Evolutionary conservation across 2,888 invertebrate species (phyloP).

Genomic region (Heliconius hortense): DNA sequence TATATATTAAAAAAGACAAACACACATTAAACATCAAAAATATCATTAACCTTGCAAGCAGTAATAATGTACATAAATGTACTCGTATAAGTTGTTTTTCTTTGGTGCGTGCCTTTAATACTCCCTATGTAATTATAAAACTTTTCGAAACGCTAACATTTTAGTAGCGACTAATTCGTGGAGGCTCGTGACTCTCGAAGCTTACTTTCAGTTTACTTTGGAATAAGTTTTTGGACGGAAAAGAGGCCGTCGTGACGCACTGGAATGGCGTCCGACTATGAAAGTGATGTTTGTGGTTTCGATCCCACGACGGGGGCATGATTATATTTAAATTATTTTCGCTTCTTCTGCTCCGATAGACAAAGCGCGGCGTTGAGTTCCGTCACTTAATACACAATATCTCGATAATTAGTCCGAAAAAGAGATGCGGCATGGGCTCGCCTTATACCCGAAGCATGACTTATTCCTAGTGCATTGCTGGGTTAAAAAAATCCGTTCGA

Average conservation of each 20-base stretch:
- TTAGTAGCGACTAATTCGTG: slow-evolving; percentile 62
- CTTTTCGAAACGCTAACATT: slow-evolving; percentile 64
- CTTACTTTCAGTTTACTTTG: slow-evolving; percentile 32
- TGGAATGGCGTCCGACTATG: neutral
- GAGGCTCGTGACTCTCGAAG: slow-evolving; percentile 50
- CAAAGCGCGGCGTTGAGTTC: neutral
- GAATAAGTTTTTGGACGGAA: slow-evolving; percentile 35
- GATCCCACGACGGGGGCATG: no score
- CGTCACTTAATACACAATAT: neutral
- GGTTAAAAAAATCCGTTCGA: no score
- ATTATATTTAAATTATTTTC: no score
- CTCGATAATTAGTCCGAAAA: neutral
- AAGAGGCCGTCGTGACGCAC: neutral
- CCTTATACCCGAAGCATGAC: no score
- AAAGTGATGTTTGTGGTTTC: no score
- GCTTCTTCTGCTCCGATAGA: no score
- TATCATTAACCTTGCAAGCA: neutral
- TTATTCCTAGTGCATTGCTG: no score
- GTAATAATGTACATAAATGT: neutral
- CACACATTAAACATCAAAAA: neutral
- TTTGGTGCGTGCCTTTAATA: slow-evolving; percentile 66
- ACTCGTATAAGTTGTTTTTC: slow-evolving; percentile 31
- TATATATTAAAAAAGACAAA: no score
- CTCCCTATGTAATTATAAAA: slow-evolving; percentile 64
- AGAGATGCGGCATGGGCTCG: neutral